Base-by-base conservation (phyloP, 2,797 vertebrate genomes). In the Denticeps clupeoides region DNA sequence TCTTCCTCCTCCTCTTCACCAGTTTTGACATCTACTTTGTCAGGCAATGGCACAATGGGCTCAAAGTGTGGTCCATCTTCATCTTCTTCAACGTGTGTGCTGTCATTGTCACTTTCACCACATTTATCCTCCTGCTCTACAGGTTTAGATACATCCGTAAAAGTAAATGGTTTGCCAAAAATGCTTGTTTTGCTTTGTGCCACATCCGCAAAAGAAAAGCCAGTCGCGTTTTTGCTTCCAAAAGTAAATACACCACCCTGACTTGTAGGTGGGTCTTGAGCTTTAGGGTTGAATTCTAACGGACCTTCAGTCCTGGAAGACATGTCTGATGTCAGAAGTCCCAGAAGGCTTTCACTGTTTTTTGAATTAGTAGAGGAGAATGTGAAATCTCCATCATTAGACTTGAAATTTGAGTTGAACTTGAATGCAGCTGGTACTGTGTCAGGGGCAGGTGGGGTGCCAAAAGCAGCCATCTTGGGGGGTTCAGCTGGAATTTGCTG, bases 41-140 rank as follows among this genome's bases (percentile, higher is more conserved):
- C 92, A 53, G 94, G 94, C 29, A 97, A 87, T 10, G 92, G 93
- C 7, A 99, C 92, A 24, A 98, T 94, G 18, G 94, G 95, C 59
- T 99, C 95, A 82, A 99, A 99, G 64, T 99, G 94, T 60, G 94
- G 95, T 4, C 93, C 94, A 48, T 99, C 93, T 41, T 99, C 94
- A 29, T 95, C 92, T 3, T 97, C 93, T 13, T 97, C 93, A 52
- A 73, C 84, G 32, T 84, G 88, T 22, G 68, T 79, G 70, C 89
- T 88, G 46, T 91, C 88, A 62, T 83, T 85, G 68, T 98, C 93
- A 9, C 87, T 83, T 56, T 92, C 92, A 1, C 55, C 70, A 64
- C 70, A 77, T 63, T 72, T 86, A 50, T 75, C 71, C 3, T 82
- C 87, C 33, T 62, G 74, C 21, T 64, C 55, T 31, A 69, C 53